phyloP scores from a whole-genome alignment of 2,888 invertebrate genomes.

The Mimachlamys varia region DNA sequence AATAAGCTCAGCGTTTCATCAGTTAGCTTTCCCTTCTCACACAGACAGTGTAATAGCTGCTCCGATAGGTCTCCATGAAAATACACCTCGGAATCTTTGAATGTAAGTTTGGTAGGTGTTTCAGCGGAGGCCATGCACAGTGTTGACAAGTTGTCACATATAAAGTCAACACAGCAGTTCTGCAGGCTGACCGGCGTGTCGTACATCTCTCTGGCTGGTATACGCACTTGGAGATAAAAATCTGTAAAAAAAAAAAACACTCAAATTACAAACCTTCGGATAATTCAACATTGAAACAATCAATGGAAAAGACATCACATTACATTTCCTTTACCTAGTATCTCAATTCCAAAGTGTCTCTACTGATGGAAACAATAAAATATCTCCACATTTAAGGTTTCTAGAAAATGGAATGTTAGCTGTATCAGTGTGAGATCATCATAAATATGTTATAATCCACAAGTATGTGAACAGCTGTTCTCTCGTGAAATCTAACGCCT shows the following conservation, averaged over 20 bases:
- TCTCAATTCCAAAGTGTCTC: too few species aligned
- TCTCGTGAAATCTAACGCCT: background rate
- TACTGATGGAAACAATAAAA: too few species aligned
- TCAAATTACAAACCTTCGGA: background rate
- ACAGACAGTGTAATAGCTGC: slow-evolving; percentile 82
- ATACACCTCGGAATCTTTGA: slow-evolving; percentile 74
- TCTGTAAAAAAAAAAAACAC: background rate
- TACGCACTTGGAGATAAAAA: background rate
- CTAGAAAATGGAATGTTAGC: too few species aligned
- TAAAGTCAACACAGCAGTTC: slow-evolving; percentile 86
- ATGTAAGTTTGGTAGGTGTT: slow-evolving; percentile 64
- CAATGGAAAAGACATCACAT: background rate
- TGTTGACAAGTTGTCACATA: slow-evolving; percentile 85
- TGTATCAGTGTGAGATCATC: too few species aligned
- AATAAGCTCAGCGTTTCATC: slow-evolving; percentile 86
- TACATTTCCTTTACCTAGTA: background rate
- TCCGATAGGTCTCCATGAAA: slow-evolving; percentile 78
- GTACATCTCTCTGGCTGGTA: slow-evolving; percentile 82
- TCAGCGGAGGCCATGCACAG: slow-evolving; percentile 80
- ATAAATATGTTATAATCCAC: too few species aligned
- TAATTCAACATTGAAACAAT: background rate
- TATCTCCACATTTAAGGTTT: too few species aligned
- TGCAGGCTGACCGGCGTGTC: slow-evolving; percentile 86
- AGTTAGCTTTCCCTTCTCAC: slow-evolving; percentile 84
- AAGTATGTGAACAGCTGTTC: background rate